Conservation (phyloP, 2,888 invertebrate genomes). For the Nymphalis polychloros region DNA sequence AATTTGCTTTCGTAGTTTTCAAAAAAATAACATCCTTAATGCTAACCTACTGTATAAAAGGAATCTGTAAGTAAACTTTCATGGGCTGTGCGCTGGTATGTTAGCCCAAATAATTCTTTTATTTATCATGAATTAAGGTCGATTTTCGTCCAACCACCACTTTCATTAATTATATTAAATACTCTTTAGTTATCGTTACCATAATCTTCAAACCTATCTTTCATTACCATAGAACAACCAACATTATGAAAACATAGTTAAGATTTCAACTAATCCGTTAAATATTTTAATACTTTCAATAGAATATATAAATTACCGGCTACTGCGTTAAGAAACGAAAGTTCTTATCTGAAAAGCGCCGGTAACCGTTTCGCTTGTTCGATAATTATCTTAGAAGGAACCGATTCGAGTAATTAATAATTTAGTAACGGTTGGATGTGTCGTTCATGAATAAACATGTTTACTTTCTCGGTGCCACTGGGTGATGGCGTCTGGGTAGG, state of each 20-base stretch:
- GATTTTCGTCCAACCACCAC: too few species aligned
- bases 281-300: conserved; percentile 8
- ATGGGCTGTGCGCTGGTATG: too few species aligned
- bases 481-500: too few species aligned
- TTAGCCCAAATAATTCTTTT: too few species aligned
- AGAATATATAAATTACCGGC: conserved; percentile 20
- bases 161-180: background rate
- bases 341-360: conserved; percentile 29
- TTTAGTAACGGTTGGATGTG: conserved; percentile 39
- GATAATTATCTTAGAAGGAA: conserved; percentile 38
- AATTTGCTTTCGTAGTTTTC: too few species aligned
- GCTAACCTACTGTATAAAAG: too few species aligned
- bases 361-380: conserved; percentile 28
- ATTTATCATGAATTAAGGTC: too few species aligned
- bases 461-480: conserved; percentile 23
- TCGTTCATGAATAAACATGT: conserved; percentile 47
- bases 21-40: too few species aligned
- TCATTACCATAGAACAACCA: background rate
- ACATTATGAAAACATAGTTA: conserved; percentile 24
- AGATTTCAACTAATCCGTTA: conserved; percentile 19
- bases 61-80: too few species aligned
- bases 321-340: conserved; percentile 25
- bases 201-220: background rate
- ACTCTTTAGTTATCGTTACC: background rate
- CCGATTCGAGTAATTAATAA: conserved; percentile 44